Conservation (phyloP, 1,140 invertebrate species). For the Brachionus asplanchnoidis region DNA sequence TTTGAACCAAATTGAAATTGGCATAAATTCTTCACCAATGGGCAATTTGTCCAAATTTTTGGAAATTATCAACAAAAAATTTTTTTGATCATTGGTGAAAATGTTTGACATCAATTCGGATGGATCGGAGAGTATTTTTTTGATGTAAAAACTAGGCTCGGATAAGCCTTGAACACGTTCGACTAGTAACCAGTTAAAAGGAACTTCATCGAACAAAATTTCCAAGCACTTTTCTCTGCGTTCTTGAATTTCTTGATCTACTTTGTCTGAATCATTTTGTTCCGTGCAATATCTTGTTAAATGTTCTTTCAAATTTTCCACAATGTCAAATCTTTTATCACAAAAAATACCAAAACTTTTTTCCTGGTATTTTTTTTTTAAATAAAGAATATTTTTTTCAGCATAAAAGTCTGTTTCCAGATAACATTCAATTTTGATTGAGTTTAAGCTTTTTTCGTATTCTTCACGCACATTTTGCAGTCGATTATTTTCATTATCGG, state of each 20-base stretch:
- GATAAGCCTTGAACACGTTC: background rate
- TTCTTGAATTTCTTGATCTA: background rate
- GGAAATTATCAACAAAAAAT: background rate
- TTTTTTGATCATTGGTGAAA: background rate
- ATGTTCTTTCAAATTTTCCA: background rate
- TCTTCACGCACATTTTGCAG: constrained; percentile 47
- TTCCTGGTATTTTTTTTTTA: background rate
- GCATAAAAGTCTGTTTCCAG: background rate
- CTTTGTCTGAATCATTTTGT: background rate
- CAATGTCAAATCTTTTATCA: background rate
- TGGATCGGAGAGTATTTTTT: background rate
- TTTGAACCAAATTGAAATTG: background rate
- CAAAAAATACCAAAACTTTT: background rate
- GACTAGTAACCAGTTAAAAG: background rate
- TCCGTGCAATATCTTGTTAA: background rate
- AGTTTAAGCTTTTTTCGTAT: constrained; percentile 7
- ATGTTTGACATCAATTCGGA: background rate
- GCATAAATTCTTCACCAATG: background rate
- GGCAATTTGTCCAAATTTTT: background rate
- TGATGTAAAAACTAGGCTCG: background rate
- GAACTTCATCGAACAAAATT: constrained; percentile 14
- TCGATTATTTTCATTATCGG: constrained; percentile 46
- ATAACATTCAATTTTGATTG: constrained; percentile 21
- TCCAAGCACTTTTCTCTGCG: background rate
- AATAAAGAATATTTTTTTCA: background rate